Percentiles rank a stretch among this genome's conserved stretches.
Evolutionary conservation across 2,888 invertebrate genomes (phyloP).

Genomic region (Drosophila eohydei): DNA sequence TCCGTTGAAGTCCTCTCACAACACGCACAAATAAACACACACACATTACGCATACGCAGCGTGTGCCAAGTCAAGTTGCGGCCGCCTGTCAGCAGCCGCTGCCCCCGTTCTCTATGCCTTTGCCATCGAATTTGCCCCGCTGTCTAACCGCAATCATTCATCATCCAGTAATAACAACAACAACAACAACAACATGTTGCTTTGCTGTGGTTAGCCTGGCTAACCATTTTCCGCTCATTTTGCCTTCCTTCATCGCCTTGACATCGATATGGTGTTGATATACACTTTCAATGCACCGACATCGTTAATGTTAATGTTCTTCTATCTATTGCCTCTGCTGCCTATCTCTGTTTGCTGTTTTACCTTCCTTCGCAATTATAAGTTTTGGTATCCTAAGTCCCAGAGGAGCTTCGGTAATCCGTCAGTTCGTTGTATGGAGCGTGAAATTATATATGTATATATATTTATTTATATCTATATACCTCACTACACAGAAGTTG

Average conservation of each 20-base stretch:
- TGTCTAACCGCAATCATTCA: constrained; percentile 72
- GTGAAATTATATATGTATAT: neutral
- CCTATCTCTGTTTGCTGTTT: neutral
- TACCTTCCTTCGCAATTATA: constrained; percentile 51
- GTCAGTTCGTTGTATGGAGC: constrained; percentile 53
- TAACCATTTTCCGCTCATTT: constrained; percentile 65
- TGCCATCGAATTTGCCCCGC: constrained; percentile 18
- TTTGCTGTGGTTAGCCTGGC: constrained; percentile 26
- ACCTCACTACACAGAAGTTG: neutral
- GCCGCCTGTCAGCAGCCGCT: constrained; percentile 58
- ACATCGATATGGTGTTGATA: constrained; percentile 72
- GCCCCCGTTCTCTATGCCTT: constrained; percentile 19
- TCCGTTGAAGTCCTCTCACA: constrained; percentile 15
- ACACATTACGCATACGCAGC: constrained; percentile 68
- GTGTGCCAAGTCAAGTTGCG: constrained; percentile 47
- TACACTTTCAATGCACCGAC: constrained; percentile 58
- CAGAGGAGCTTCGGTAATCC: constrained; percentile 59
- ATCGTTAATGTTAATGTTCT: constrained; percentile 58
- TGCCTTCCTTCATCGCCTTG: constrained; percentile 40
- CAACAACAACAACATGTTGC: constrained; percentile 53
- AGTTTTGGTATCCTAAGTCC: constrained; percentile 45
- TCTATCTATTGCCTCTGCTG: constrained; percentile 28
- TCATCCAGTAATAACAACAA: constrained; percentile 52
- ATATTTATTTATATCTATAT: neutral
- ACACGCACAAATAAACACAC: constrained; percentile 19